Evolutionary conservation across 2,888 invertebrate species (phyloP).

Genomic region (Drosophila anomalata): DNA sequence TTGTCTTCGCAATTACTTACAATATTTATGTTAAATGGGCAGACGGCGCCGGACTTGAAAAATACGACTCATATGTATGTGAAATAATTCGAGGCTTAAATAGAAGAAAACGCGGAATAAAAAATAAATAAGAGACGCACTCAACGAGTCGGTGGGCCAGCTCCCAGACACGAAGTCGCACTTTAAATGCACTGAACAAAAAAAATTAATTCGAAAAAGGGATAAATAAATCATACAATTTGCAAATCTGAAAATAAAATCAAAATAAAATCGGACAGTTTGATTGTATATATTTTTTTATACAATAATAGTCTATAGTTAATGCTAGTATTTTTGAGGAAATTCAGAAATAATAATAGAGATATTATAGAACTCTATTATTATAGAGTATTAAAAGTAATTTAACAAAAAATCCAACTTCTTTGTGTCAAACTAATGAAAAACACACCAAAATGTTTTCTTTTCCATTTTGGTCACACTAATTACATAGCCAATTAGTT

Average conservation of each 20-base stretch:
- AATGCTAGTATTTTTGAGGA: too few species aligned
- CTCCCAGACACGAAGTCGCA: conserved; percentile 1
- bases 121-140: conserved; percentile 20
- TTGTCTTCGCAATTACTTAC: conserved; percentile 67
- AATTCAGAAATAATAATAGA: too few species aligned
- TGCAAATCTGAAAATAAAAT: neutral
- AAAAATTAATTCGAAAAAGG: neutral
- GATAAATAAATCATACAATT: neutral
- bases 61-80: conserved; percentile 30
- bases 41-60: conserved; percentile 64
- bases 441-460: too few species aligned
- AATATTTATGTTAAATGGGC: conserved; percentile 74
- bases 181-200: conserved; percentile 3
- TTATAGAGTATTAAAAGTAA: too few species aligned
- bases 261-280: neutral
- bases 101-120: conserved; percentile 25
- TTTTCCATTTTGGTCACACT: too few species aligned
- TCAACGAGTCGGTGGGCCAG: neutral
- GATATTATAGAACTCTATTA: too few species aligned
- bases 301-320: too few species aligned
- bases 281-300: too few species aligned
- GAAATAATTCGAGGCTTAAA: conserved; percentile 47
- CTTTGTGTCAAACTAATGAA: too few species aligned
- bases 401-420: too few species aligned
- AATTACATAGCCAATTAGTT: too few species aligned